phyloP scores from a whole-genome alignment of 2,888 invertebrate genomes.

The Drosophila mayaguana region DNA sequence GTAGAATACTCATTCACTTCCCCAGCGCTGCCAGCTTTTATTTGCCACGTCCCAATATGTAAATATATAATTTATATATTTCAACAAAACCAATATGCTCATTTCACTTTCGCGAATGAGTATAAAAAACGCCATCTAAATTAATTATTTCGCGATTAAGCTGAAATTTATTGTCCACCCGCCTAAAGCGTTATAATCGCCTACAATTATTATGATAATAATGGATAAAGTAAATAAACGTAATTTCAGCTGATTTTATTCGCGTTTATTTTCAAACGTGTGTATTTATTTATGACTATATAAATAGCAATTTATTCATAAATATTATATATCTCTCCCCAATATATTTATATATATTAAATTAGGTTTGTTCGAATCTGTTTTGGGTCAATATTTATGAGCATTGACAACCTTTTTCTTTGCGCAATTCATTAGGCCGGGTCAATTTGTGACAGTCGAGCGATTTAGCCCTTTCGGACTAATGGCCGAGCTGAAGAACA shows the following conservation, averaged over 20 bases:
- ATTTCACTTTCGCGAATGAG: too few relatives aligned
- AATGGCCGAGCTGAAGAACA: slow-evolving; percentile 21
- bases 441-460: slow-evolving; percentile 48
- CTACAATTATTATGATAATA: slow-evolving; percentile 28
- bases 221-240: slow-evolving; percentile 1
- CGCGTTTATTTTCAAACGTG: slow-evolving; percentile 1
- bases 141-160: slow-evolving; percentile 44
- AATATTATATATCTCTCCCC: not conserved
- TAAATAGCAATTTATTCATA: slow-evolving; percentile 9
- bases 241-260: slow-evolving; percentile 10
- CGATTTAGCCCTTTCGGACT: slow-evolving; percentile 16
- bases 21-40: too few relatives aligned
- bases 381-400: slow-evolving; percentile 31
- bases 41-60: too few relatives aligned
- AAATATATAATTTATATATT: too few relatives aligned
- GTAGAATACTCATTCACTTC: too few relatives aligned
- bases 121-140: slow-evolving; percentile 2
- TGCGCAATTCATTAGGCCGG: slow-evolving; percentile 42
- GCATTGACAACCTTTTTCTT: slow-evolving; percentile 38
- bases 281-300: slow-evolving; percentile 24
- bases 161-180: slow-evolving; percentile 33
- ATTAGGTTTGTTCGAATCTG: slow-evolving; percentile 15
- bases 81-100: too few relatives aligned
- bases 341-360: slow-evolving; percentile 2
- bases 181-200: slow-evolving; percentile 35